These are phyloP conservation scores for Conopomorpha cramerella DNA, from an alignment of 1,140 invertebrate genomes.

Conservation along the genomic window DNA sequence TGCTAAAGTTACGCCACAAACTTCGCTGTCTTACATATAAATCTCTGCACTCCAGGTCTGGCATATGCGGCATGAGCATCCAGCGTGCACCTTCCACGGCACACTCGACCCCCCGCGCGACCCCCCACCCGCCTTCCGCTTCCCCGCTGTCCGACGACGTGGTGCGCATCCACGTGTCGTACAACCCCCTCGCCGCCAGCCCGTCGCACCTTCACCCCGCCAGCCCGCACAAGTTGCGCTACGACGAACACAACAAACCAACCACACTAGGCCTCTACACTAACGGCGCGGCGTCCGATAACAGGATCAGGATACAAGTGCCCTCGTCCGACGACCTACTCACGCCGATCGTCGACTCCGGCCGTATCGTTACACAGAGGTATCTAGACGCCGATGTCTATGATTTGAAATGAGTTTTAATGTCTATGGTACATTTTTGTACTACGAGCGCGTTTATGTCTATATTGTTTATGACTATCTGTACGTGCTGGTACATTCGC, in stretches of 20 bases:
- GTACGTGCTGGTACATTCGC: too few relatives aligned
- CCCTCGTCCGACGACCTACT: conserved; percentile 69
- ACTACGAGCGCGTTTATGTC: neutral
- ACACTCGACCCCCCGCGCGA: conserved; percentile 67
- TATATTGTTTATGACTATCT: too few relatives aligned
- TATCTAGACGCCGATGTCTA: conserved; percentile 39
- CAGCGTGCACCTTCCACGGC: conserved; percentile 52
- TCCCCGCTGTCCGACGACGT: conserved; percentile 65
- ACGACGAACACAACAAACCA: conserved; percentile 34
- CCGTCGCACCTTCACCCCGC: conserved; percentile 56
- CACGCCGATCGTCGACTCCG: conserved; percentile 72
- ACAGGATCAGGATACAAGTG: conserved; percentile 70
- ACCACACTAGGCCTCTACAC: conserved; percentile 34
- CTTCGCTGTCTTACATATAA: neutral
- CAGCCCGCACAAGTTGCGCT: conserved; percentile 29
- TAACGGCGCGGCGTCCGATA: conserved; percentile 56
- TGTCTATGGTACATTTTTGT: neutral
- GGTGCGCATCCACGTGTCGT: conserved; percentile 77
- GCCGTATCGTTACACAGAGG: conserved; percentile 33
- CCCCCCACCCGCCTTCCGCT: conserved; percentile 62
- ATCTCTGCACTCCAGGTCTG: conserved; percentile 32
- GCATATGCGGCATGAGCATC: conserved; percentile 46
- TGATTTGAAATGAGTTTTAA: conserved; percentile 29
- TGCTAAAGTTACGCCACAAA: neutral
- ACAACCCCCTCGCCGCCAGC: conserved; percentile 55